phyloP scores from a whole-genome alignment of 1,140 invertebrate genomes.

The Drosophila tsacasi region DNA sequence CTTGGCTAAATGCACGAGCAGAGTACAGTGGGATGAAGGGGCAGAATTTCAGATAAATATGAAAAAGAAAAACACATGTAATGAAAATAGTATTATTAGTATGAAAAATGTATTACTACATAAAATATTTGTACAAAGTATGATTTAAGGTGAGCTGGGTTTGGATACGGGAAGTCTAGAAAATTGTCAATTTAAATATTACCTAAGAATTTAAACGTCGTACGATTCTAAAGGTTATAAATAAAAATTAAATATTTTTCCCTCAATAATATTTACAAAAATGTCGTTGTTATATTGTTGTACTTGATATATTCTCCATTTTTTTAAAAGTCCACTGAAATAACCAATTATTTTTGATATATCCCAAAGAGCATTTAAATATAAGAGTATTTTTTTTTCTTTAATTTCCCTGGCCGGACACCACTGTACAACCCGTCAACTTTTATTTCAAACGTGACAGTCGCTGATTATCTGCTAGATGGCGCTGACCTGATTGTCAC shows the following conservation, averaged over 20 bases:
- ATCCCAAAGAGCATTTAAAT: neutral
- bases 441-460: neutral
- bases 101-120: neutral
- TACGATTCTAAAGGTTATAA: too few species aligned
- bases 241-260: too few species aligned
- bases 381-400: neutral
- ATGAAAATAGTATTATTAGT: neutral
- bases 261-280: too few species aligned
- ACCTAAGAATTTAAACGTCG: too few species aligned
- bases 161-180: neutral
- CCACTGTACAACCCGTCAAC: neutral
- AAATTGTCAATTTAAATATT: neutral
- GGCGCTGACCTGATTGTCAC: constrained; percentile 40
- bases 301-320: too few species aligned
- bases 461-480: constrained; percentile 27
- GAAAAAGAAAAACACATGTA: too few species aligned
- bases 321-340: neutral
- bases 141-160: neutral
- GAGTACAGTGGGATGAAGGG: constrained; percentile 42
- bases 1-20: constrained; percentile 54
- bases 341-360: neutral
- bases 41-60: too few species aligned
- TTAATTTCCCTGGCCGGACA: neutral
- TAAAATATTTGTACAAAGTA: neutral
- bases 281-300: too few species aligned